Conservation (phyloP, 2,888 invertebrate species). For the Andrena praecox region DNA sequence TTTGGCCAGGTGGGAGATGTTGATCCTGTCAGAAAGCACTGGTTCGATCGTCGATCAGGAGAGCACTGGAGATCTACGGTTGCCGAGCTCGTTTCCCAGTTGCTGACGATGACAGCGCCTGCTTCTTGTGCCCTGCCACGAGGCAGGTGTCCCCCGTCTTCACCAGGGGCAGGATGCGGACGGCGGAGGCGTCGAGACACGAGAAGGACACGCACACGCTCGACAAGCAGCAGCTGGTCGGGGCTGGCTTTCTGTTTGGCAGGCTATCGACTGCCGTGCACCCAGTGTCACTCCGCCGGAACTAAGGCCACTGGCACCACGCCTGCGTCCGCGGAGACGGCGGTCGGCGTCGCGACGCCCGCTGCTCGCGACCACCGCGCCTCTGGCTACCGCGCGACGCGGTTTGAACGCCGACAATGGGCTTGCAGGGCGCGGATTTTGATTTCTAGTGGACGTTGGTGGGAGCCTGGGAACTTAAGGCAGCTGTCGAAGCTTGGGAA, state of each 20-base stretch:
- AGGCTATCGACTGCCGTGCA: constrained; percentile 80
- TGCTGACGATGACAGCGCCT: background rate
- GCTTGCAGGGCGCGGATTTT: constrained; percentile 28
- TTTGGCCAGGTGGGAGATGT: background rate
- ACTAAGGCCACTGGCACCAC: constrained; percentile 65
- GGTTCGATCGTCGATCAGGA: constrained; percentile 63
- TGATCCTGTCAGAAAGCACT: background rate
- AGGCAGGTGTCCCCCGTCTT: background rate
- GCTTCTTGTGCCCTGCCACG: too few relatives aligned
- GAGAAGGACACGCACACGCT: constrained; percentile 66
- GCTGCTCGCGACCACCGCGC: constrained; percentile 23
- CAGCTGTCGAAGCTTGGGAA: background rate
- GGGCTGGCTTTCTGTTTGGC: constrained; percentile 75
- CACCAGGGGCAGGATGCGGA: constrained; percentile 25
- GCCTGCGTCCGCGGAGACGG: constrained; percentile 70
- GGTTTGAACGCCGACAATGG: background rate
- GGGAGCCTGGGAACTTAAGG: background rate
- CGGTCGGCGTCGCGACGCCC: constrained; percentile 57
- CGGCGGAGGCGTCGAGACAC: constrained; percentile 57
- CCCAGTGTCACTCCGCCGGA: constrained; percentile 74
- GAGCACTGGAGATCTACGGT: constrained; percentile 33
- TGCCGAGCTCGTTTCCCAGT: background rate
- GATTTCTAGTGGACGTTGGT: background rate
- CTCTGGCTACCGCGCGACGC: constrained; percentile 28
- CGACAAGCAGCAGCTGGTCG: constrained; percentile 59